Base-by-base conservation (phyloP, 2,888 invertebrate species). In the Stramonita haemastoma region DNA sequence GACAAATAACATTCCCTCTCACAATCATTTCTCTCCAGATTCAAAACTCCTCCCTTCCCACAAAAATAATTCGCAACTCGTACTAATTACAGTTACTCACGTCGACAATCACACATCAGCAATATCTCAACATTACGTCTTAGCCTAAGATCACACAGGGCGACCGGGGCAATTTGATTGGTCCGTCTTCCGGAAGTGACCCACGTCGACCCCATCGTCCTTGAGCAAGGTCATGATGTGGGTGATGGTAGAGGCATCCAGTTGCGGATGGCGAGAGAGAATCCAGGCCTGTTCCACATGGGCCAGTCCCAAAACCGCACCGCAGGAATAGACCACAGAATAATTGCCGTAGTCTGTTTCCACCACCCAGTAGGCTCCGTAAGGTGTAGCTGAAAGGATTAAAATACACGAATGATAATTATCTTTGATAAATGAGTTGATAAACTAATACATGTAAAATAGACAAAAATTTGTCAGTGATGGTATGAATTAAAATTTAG, bases 211-310 rank as follows among this genome's bases (percentile, higher is more conserved):
- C 0, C 92, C 92, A 19, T 87, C 91, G 32, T 89, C 88, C 57
- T 89, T 90, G 0, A 92, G 90, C 34, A 92, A 91, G 15, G 79
- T 85, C 56, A 90, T 92, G 5, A 93, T 89, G 26, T 77, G 79
- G 57, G 32, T 36, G n/a, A 83, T 60, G 60, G 81, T 81, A n/a
- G 73, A 90, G 32, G 91, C 91, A 5, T 92, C 90, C 4, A 94
- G 87, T 32, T 91, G 90, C 36, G 91, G 92, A 60, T 91, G 90
- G 88, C 93, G 88, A 6, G 93, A 90, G 19, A 94, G 91, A 56
- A 94, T 92, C 93, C 93, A 94, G 26, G 92, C 93, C 88, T 93
- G 93, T 90, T 94, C 93, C 89, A 91, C 92, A 90, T 94, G 93
- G 34, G 92, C 92, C 19, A 92, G 91, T 0, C 91, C 89, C 17